Conservation (phyloP, 2,888 invertebrate species). For the Eledone cirrhosa region DNA sequence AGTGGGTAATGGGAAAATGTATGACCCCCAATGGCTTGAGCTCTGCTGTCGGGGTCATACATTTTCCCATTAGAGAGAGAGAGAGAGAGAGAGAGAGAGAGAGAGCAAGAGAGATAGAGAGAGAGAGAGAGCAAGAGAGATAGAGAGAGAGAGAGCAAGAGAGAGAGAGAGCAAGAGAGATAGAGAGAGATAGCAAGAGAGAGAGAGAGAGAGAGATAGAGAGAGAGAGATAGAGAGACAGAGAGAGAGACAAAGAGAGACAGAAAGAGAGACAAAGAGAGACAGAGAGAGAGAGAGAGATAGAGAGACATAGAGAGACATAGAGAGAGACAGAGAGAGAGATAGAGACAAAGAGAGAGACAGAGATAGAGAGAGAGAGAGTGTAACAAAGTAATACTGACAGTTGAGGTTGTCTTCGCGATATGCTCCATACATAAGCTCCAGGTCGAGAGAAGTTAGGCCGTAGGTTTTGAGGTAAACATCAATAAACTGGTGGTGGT, state of each 20-base stretch:
- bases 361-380: background rate
- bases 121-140: conserved; percentile 50
- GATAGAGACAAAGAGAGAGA: too few species aligned
- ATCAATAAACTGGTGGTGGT: conserved; percentile 54
- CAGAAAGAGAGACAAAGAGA: background rate
- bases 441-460: conserved; percentile 55
- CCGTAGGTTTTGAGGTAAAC: conserved; percentile 56
- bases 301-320: too few species aligned
- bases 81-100: too few species aligned
- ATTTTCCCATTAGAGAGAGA: too few species aligned
- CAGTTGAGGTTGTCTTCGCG: conserved; percentile 61
- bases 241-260: background rate
- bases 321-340: too few species aligned
- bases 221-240: background rate
- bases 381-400: conserved; percentile 37
- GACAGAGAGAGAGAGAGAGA: too few species aligned
- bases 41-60: too few species aligned
- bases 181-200: background rate
- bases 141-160: conserved; percentile 53
- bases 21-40: too few species aligned
- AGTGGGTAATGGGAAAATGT: too few species aligned
- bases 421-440: conserved; percentile 58
- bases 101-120: conserved; percentile 40
- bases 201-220: background rate
- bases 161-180: background rate